phyloP scores from a whole-genome alignment of 2,888 invertebrate genomes.

The Aleiodes leptofemur region DNA sequence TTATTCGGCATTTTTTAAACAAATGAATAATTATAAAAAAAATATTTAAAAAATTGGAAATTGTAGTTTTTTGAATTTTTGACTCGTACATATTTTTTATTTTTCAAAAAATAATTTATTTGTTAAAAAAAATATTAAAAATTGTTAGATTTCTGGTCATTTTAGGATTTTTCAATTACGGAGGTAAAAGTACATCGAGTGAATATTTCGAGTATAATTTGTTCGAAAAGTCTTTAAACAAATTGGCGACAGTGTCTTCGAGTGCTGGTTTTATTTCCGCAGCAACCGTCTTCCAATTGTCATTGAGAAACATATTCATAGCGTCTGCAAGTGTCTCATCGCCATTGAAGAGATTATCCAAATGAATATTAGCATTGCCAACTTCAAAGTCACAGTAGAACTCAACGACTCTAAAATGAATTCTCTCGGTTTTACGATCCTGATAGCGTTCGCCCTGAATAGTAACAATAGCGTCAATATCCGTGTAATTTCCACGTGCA shows the following conservation, averaged over 20 bases:
- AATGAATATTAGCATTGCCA: slow-evolving; percentile 80
- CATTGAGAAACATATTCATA: slow-evolving; percentile 86
- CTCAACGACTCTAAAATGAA: slow-evolving; percentile 80
- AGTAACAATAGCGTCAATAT: slow-evolving; percentile 81
- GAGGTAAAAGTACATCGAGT: slow-evolving; percentile 77
- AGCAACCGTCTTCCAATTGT: slow-evolving; percentile 85
- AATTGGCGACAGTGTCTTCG: slow-evolving; percentile 79
- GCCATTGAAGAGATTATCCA: slow-evolving; percentile 85
- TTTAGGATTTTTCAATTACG: slow-evolving; percentile 54
- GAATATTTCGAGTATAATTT: slow-evolving; percentile 80
- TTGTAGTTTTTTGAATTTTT: no score
- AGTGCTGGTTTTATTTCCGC: slow-evolving; percentile 84
- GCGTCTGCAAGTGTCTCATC: slow-evolving; percentile 79
- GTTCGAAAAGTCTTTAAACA: slow-evolving; percentile 79
- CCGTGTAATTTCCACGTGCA: slow-evolving; percentile 82
- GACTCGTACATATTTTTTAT: background rate
- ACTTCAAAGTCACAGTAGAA: slow-evolving; percentile 83
- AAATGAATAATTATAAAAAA: no score
- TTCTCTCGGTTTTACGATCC: slow-evolving; percentile 61
- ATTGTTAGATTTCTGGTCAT: background rate
- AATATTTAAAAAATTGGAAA: no score
- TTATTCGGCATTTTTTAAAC: no score
- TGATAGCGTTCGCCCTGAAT: slow-evolving; percentile 79
- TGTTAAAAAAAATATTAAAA: no score
- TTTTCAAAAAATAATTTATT: background rate